Evolutionary conservation across 2,888 invertebrate species (phyloP), one percentile per base, ranked within the genome.

Genomic region (Artemia sp.): DNA sequence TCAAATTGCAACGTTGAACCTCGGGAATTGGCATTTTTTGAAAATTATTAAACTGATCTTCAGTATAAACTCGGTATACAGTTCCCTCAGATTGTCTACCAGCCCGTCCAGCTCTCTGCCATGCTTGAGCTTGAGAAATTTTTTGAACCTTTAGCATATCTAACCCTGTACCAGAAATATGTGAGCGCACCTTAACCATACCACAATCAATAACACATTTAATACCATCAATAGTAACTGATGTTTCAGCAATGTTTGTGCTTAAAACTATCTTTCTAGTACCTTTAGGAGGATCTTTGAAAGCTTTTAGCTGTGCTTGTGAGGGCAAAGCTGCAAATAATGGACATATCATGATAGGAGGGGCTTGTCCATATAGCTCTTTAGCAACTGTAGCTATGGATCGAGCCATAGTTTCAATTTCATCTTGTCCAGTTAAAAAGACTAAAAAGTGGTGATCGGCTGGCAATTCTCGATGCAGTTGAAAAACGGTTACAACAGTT

Each of bases 351-450:
- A 84, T 83, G 68, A 94, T 80, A 14, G 83, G 82, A 0, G 89
- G 87, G 1, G 84, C 84, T 72, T 82, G 80, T 1, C 82, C 80
- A 70, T 81, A 81, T 71, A 74, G 66, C 58, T 73, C 75, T 72
- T 69, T 71, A 19, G 69, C 71, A 66, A 71, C 64, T 12, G 67
- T 69, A 11, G 51, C 52, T 9, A 79, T 76, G n/a, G 76, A 75
- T 69, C 75, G 75, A 0, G 79, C 78, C 50, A 77, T 76, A 3
- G 78, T 76, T 80, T 95, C 94, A 73, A 96, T 95, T 83, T 96
- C 95, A 79, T 96, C 95, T 81, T 95, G 94, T 0, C 96, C 96
- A 68, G 95, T 95, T 71, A 96, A 80, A 80, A 96, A 96, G 58
- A 94, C 89, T 70, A 96, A 81, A 74, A 96, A 89, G 77, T 93